A percentile compares a stretch with the other conserved stretches of the same genome.
Evolutionary conservation across 2,888 invertebrate species (phyloP).

Genomic region (Drosophila niveifrons): DNA sequence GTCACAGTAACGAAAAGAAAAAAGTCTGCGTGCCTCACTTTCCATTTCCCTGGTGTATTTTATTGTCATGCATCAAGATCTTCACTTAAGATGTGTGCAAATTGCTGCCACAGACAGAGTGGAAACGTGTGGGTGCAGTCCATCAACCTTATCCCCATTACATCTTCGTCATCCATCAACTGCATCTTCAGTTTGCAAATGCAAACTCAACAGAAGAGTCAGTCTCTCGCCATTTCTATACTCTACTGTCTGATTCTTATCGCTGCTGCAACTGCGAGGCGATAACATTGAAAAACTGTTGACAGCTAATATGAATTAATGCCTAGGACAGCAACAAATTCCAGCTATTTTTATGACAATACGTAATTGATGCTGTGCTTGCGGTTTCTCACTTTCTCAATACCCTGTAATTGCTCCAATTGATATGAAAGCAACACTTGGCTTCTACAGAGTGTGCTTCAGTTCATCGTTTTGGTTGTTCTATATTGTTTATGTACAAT

Average conservation of each 20-base stretch:
- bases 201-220: slow-evolving; percentile 48
- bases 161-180: slow-evolving; percentile 6
- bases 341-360: slow-evolving; percentile 16
- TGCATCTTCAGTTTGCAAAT: background rate
- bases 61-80: slow-evolving; percentile 56
- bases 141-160: slow-evolving; percentile 34
- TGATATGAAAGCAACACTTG: background rate
- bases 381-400: background rate
- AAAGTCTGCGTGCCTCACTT: slow-evolving; percentile 44
- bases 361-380: slow-evolving; percentile 8
- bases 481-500: slow-evolving; percentile 50
- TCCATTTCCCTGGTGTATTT: slow-evolving; percentile 44
- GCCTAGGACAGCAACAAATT: slow-evolving; percentile 65
- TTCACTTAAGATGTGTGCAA: slow-evolving; percentile 64
- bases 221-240: slow-evolving; percentile 42
- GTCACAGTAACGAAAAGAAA: slow-evolving; percentile 26
- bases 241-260: slow-evolving; percentile 42
- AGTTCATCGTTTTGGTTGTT: background rate
- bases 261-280: slow-evolving; percentile 39
- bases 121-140: slow-evolving; percentile 58
- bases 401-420: slow-evolving; percentile 12
- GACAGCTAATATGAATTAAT: slow-evolving; percentile 75
- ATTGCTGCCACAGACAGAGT: slow-evolving; percentile 54
- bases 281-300: slow-evolving; percentile 68
- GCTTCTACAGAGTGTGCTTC: slow-evolving; percentile 25